Base-by-base conservation (phyloP, 2,113 vertebrate genomes). In the Chaetodon trifascialis region DNA sequence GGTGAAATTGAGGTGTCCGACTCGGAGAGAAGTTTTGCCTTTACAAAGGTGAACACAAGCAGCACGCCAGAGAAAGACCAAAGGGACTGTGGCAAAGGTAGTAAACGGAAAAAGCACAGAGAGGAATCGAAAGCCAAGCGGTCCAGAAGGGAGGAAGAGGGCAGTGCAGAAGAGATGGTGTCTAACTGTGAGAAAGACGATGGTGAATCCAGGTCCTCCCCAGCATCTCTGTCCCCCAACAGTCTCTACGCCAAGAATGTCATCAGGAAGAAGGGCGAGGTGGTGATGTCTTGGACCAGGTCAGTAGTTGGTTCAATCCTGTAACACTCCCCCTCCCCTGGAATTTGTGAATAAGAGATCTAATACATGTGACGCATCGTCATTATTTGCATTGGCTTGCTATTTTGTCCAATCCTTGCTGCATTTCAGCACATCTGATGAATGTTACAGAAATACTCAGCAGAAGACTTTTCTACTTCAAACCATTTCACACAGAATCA, bases 281-380 rank as follows among this genome's bases (percentile, higher is more conserved):
- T 99, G 80, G 94, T 99, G 78, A 94, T 97, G 86, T 95, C 97
- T 1, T 99, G 98, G 98, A 97, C 97, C 25, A 99, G 97, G 98
- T 99, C 94, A 86, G 90, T 85, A 55, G 2, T 44, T n/a, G 2
- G 44, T 70, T 30, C 11, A 46, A 2, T 65, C 11, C 38, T 46
- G 3, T 40, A 17, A 30, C 52, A 40, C 7, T 56, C 15, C 21
- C 7, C 21, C 42, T 44, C 52, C 40, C 23, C 40, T 36, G 19
- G 42, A 62, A n/a, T 49, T 15, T 51, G 30, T 73, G 23, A 47
- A 30, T 44, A 17, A 46, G 10, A 58, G 11, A 36, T 19, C 25
- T 14, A 25, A 11, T 25, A 23, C 8, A 16, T 4, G 5, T 54
- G 15, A 11, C 21, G 1, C 36, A 9, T 30, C 40, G 6, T 12